A percentile compares a stretch with the other conserved stretches of the same genome.
These are phyloP conservation scores for Limonius californicus DNA, from an alignment of 1,140 invertebrate genomes.

Conservation along the genomic window DNA sequence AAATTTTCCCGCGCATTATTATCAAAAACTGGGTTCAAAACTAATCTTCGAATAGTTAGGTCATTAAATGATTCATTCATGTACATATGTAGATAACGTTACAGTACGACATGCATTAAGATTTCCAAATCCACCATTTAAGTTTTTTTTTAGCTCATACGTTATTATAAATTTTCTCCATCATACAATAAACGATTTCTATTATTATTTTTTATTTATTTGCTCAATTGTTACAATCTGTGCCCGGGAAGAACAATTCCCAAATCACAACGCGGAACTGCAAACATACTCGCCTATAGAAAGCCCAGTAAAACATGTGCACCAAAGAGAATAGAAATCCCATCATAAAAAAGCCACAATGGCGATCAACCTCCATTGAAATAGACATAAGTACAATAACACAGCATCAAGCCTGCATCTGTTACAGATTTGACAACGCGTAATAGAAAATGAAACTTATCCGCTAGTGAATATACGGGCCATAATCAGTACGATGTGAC, in stretches of 20 bases:
- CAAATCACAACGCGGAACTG: background rate
- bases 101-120: too few species aligned
- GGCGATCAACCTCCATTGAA: conserved; percentile 10
- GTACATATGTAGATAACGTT: too few species aligned
- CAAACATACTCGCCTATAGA: background rate
- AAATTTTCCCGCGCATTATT: too few species aligned
- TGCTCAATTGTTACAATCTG: conserved; percentile 4
- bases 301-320: conserved; percentile 6
- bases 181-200: too few species aligned
- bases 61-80: too few species aligned
- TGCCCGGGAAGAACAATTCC: background rate
- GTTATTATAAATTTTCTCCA: too few species aligned
- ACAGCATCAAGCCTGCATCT: conserved; percentile 14
- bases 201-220: too few species aligned
- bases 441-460: conserved; percentile 18
- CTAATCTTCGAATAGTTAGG: too few species aligned
- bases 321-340: background rate
- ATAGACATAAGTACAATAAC: conserved; percentile 13
- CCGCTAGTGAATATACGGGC: background rate
- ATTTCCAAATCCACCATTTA: too few species aligned
- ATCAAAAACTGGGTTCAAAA: too few species aligned
- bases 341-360: conserved; percentile 17
- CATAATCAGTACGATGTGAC: background rate
- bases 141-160: too few species aligned
- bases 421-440: conserved; percentile 15